These are phyloP conservation scores for Drosophila hamatofila DNA, from an alignment of 2,888 invertebrate genomes.

Conservation along the genomic window DNA sequence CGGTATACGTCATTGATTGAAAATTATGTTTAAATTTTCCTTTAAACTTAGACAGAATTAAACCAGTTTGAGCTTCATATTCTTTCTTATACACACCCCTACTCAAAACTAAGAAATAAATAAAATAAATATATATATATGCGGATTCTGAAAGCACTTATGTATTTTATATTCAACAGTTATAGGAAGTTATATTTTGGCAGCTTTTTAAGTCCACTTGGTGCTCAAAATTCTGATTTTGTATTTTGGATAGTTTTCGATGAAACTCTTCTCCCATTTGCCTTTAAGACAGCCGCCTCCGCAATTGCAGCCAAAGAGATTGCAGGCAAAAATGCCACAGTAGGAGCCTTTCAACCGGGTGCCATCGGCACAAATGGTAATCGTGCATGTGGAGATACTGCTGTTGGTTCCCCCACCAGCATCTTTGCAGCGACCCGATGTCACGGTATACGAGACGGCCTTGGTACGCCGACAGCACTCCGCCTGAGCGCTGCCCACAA, in stretches of 20 bases:
- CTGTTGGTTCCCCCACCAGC: neutral
- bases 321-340: neutral
- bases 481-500: neutral
- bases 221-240: neutral
- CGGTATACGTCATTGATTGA: too few species aligned
- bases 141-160: neutral
- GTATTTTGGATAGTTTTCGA: neutral
- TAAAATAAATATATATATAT: neutral
- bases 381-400: neutral
- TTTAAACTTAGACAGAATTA: too few species aligned
- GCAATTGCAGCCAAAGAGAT: conserved; percentile 6
- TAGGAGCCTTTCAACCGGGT: neutral
- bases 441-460: neutral
- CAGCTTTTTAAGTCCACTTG: neutral
- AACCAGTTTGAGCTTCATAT: too few species aligned
- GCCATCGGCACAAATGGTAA: conserved; percentile 13
- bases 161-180: neutral
- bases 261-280: neutral
- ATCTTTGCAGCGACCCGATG: neutral
- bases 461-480: conserved; percentile 2
- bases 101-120: too few species aligned
- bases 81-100: too few species aligned
- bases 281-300: neutral
- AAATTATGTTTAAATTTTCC: too few species aligned
- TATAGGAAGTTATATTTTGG: neutral